Base-by-base conservation (phyloP, 2,888 invertebrate species). In the Sesia bembeciformis region DNA sequence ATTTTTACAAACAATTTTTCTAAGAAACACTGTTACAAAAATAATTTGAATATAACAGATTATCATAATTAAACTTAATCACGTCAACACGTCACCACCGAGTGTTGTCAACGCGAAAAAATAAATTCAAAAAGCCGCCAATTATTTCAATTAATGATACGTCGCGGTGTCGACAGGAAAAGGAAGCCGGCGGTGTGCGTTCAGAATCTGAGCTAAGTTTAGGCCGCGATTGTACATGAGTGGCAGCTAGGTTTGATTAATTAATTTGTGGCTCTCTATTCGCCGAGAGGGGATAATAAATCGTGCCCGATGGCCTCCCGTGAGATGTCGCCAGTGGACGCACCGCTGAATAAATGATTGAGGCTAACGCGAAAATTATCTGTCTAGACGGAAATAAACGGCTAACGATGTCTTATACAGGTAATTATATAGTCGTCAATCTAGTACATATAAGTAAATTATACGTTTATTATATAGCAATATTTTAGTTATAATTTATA, bases 61-160 rank as follows among this genome's bases (percentile, higher is more conserved):
- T 23, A 2, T 23, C 23, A 23, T 23, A 23, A 23, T 23, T 23
- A 23, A 23, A 23, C 23, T 23, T 23, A 23, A 23, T 23, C 23
- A 23, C 23, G 23, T 23, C 23, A 23, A 23, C 23, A 23, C 23
- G 23, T 23, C 23, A 23, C 23, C 38, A 4, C 38, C 50, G 39
- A 65, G 68, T 76, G 81, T 79, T 84, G 82, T 84, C 84, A 80
- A 66, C 79, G 74, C 72, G 67, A 80, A 84, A 83, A 79, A 83
- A 79, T 72, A 79, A 78, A 78, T 73, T 68, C 61, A 65, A 64
- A 72, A 70, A 69, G 69, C 74, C 81, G 85, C 84, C 86, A 88
- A 88, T 87, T 87, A 87, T 82, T 79, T 82, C 86, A 85, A 85
- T 87, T 85, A 86, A 88, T 84, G 82, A 66, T 79, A 83, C 81